Evolutionary conservation across 2,797 vertebrate genomes (phyloP), one percentile per base, ranked within the genome.

Genomic region (Microctenopoma steveboyesi): DNA sequence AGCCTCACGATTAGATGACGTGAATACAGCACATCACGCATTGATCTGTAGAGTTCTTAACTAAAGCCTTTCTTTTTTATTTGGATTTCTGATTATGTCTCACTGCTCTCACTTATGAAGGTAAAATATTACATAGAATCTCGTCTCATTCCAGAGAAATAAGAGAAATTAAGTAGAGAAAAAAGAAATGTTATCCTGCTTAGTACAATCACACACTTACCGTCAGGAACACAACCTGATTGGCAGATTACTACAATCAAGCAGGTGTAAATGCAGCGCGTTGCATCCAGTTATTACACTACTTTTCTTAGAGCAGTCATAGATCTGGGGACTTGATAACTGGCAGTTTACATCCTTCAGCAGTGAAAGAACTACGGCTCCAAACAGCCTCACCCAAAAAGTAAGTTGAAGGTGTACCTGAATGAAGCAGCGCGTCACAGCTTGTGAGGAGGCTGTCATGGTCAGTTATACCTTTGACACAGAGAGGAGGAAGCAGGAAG

Each of bases 391-490:
- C 14, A 15, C 40, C 67, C 42, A 76, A 40, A 59, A 35, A 64
- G 46, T 42, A 47, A 22, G 37, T 43, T 45, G 15, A 22, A 64
- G 18, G 33, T 18, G n/a, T 60, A 75, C 66, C 79, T 74, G 69
- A 57, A 57, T 25, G 16, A 7, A 60, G 11, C 5, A 64, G 30
- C 28, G 28, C 45, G 40, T 18, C 59, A 22, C 76, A 79, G 71
- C 70, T 59, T 75, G 76, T 46, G 64, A 69, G 70, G 66, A 69
- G 66, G 76, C 61, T 74, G 55, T 42, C 33, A 5, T 54, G 69
- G 72, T 66, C 59, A 70, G 57, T 64, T 14, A 37, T 61, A 47
- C 72, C 60, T 74, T 56, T 58, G 45, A 79, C 51, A 79, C 50
- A 60, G 54, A 43, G 53, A 76, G 61, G 37, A 72, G 61, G 57